These are phyloP conservation scores for Ellobius talpinus DNA, from an alignment of 2,113 vertebrate genomes.

Conservation along the genomic window DNA sequence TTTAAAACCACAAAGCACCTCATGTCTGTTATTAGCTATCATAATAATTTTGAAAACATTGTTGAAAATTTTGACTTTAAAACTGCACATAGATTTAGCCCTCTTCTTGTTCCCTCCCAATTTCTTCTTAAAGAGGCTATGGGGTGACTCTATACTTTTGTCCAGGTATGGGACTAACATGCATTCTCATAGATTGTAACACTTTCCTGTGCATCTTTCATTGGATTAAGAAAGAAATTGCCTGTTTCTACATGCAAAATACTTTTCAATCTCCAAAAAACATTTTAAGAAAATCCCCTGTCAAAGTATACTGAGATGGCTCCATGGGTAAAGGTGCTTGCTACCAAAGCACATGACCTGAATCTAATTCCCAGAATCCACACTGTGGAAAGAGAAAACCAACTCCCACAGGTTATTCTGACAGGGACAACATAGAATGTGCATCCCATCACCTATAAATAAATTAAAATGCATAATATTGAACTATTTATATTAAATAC, in stretches of 20 bases:
- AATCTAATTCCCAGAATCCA: too few relatives aligned
- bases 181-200: background rate
- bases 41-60: background rate
- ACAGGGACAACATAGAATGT: background rate
- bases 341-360: background rate
- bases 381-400: background rate
- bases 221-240: constrained; percentile 19
- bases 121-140: background rate
- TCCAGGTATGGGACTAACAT: background rate
- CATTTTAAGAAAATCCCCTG: constrained; percentile 1
- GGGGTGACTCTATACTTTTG: background rate
- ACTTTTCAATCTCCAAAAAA: background rate
- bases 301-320: background rate
- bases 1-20: background rate
- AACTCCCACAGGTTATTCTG: background rate
- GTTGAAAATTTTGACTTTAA: background rate
- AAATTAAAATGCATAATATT: background rate
- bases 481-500: background rate
- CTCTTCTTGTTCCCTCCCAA: background rate
- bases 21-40: background rate
- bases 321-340: background rate
- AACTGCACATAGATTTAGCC: background rate
- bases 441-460: background rate
- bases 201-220: background rate
- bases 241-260: background rate